Evolutionary conservation across 2,113 vertebrate genomes (phyloP).

Genomic region (Cinclus mexicanus): DNA sequence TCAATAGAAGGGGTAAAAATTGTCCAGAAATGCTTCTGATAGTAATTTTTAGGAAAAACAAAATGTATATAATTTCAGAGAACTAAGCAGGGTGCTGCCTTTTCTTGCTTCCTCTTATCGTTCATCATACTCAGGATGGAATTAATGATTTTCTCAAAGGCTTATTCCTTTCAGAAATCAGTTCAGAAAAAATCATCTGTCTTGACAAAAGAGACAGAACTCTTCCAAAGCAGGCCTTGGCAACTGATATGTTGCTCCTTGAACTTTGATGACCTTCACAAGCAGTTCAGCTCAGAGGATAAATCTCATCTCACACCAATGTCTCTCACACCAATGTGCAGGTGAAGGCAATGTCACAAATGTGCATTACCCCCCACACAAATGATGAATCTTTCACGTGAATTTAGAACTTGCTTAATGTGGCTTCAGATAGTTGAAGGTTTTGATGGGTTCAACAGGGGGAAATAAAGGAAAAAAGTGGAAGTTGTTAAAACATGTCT

Average conservation of each 20-base stretch:
- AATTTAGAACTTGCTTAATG: not conserved
- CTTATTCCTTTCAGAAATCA: not conserved
- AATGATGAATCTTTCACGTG: not conserved
- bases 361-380: not conserved
- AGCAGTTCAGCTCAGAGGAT: not conserved
- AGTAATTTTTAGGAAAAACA: not conserved
- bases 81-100: not conserved
- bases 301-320: not conserved
- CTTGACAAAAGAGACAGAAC: not conserved
- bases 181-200: not conserved
- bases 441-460: not conserved
- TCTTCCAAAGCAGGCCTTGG: not conserved
- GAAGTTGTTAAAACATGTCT: not conserved
- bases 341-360: not conserved
- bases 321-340: not conserved
- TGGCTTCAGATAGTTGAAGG: not conserved
- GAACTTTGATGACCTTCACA: not conserved
- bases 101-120: not conserved
- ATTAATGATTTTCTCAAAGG: not conserved
- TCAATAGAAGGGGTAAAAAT: not conserved
- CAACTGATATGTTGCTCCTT: not conserved
- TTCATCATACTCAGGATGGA: not conserved
- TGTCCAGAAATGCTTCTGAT: not conserved
- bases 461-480: not conserved
- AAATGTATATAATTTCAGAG: not conserved